Evolutionary conservation across 2,113 vertebrate species (phyloP).

Genomic region (Larimichthys crocea): DNA sequence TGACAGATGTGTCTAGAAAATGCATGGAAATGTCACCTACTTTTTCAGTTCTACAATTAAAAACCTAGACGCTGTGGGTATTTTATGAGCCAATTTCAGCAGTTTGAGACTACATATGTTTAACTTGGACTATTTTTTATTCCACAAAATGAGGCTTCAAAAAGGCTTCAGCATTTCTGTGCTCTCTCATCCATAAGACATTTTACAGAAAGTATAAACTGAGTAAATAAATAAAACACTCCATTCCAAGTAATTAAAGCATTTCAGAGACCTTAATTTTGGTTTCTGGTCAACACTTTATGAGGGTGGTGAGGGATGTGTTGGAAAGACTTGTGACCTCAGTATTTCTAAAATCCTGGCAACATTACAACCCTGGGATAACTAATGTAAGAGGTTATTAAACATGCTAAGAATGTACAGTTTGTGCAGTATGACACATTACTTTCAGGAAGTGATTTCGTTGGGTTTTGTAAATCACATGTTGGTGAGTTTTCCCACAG

Average conservation of each 20-base stretch:
- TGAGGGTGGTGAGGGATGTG: background rate
- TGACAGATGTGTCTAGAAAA: background rate
- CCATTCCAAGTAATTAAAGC: background rate
- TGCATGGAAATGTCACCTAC: background rate
- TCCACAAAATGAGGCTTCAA: background rate
- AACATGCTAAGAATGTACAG: background rate
- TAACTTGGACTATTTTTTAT: background rate
- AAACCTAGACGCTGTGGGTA: background rate
- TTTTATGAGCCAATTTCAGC: background rate
- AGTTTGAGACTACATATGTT: background rate
- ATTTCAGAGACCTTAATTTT: background rate
- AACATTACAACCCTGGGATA: background rate
- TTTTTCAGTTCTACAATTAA: background rate
- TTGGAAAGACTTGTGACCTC: background rate
- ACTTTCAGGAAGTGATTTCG: constrained; percentile 9
- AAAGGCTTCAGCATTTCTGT: background rate
- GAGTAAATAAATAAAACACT: background rate
- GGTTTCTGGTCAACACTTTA: constrained; percentile 17
- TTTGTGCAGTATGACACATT: constrained; percentile 1
- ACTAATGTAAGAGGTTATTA: constrained; percentile 6
- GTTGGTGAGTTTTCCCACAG: background rate
- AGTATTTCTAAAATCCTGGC: background rate
- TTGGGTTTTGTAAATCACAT: constrained; percentile 1
- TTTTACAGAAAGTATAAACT: background rate
- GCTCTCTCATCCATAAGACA: background rate